These are phyloP conservation scores for Tillus elongatus DNA, from an alignment of 2,888 invertebrate genomes.

Conservation along the genomic window DNA sequence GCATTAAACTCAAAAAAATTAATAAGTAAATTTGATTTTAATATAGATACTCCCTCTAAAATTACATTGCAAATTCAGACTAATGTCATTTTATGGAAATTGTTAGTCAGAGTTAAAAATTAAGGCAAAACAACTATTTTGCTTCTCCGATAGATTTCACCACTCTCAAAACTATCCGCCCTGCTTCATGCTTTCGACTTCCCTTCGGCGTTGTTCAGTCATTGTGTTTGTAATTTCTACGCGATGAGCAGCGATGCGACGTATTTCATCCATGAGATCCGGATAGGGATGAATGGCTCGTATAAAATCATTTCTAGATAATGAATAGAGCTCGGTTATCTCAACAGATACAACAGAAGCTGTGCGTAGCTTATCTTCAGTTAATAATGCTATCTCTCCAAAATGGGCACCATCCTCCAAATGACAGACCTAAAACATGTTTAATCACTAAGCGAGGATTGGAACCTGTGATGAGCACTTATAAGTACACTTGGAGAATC, in stretches of 20 bases:
- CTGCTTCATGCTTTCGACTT: slow-evolving; percentile 1
- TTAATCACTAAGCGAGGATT: too few species aligned
- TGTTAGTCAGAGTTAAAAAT: too few species aligned
- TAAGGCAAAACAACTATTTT: too few species aligned
- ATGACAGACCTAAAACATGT: slow-evolving; percentile 41
- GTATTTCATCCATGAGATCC: slow-evolving; percentile 42
- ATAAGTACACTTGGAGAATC: too few species aligned
- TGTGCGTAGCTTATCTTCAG: slow-evolving; percentile 32
- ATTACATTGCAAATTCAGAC: too few species aligned
- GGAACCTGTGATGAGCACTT: too few species aligned
- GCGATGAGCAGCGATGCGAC: slow-evolving; percentile 41
- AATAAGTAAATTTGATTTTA: too few species aligned
- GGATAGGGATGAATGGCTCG: slow-evolving; percentile 40
- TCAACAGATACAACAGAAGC: slow-evolving; percentile 39
- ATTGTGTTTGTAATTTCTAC: slow-evolving; percentile 44
- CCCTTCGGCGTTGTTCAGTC: slow-evolving; percentile 34
- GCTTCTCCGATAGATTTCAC: too few species aligned
- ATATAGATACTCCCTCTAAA: too few species aligned
- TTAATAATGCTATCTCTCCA: slow-evolving; percentile 43
- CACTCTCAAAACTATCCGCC: too few species aligned
- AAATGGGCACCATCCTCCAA: slow-evolving; percentile 50
- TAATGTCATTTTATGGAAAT: too few species aligned
- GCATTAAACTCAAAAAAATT: too few species aligned
- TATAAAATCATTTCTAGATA: slow-evolving; percentile 38
- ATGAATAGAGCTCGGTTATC: slow-evolving; percentile 37